Conservation (phyloP, 2,888 invertebrate species). For the Eristalinus aeneus region DNA sequence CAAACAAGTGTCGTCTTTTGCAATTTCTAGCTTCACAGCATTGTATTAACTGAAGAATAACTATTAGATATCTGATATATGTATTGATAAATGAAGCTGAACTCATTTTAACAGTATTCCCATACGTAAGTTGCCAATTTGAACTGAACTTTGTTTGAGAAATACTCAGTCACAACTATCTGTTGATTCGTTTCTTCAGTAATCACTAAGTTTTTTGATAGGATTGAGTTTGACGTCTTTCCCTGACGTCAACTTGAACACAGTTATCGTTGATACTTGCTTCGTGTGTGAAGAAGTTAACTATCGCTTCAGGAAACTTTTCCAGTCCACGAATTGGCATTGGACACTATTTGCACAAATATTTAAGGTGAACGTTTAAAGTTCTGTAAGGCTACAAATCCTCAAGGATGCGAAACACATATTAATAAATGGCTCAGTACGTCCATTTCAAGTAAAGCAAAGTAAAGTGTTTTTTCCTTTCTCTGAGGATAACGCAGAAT, state of each 20-base stretch:
- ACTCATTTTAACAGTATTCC: background rate
- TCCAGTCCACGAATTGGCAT: no score
- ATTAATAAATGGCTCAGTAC: no score
- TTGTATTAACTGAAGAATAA: no score
- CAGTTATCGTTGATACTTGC: background rate
- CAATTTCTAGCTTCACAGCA: no score
- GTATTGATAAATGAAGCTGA: background rate
- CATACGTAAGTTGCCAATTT: background rate
- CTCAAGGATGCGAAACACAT: no score
- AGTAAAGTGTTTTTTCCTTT: no score
- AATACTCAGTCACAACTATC: background rate
- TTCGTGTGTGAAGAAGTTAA: background rate
- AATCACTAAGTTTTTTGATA: background rate
- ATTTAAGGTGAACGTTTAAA: no score
- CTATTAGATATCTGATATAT: no score
- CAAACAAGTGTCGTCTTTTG: background rate
- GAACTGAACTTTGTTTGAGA: background rate
- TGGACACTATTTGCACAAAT: no score
- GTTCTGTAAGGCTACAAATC: no score
- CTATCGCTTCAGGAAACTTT: background rate
- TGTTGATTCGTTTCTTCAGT: background rate
- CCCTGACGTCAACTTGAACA: background rate
- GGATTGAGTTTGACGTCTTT: background rate
- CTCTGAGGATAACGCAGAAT: no score
- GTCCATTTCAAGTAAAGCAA: no score